Conservation (phyloP, 2,888 invertebrate species). For the Trissoscelio sp. region DNA sequence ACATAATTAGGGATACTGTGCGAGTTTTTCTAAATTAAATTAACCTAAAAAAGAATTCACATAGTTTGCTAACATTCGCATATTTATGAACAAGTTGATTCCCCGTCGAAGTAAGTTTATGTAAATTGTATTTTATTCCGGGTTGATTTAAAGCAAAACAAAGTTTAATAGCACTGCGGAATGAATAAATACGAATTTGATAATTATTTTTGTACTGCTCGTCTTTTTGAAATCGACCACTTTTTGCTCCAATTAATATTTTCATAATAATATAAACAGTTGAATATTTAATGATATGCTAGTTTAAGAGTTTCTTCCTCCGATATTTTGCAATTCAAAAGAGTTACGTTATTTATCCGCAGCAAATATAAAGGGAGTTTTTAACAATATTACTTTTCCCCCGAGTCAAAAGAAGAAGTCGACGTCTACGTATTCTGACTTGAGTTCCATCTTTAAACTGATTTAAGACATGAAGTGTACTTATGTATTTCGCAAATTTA, state of each 20-base stretch:
- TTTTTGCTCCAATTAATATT: too few species aligned
- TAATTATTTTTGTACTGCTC: too few species aligned
- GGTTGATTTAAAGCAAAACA: background rate
- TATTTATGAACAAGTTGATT: too few species aligned
- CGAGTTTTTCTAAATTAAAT: too few species aligned
- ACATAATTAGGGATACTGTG: too few species aligned
- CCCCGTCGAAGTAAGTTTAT: too few species aligned
- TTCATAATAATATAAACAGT: too few species aligned
- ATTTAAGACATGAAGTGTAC: slow-evolving; percentile 19
- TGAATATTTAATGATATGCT: slow-evolving; percentile 13
- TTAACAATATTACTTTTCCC: slow-evolving; percentile 42
- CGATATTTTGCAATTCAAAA: slow-evolving; percentile 17
- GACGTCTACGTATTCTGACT: background rate
- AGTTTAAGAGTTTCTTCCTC: slow-evolving; percentile 9
- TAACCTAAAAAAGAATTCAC: too few species aligned
- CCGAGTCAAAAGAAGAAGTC: slow-evolving; percentile 7
- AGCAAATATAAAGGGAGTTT: slow-evolving; percentile 23
- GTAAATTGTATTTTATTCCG: too few species aligned
- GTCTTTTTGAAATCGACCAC: too few species aligned
- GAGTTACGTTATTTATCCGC: slow-evolving; percentile 25
- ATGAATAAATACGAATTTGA: background rate
- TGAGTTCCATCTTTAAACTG: slow-evolving; percentile 6
- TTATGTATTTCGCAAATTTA: slow-evolving; percentile 40
- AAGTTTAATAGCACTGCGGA: background rate
- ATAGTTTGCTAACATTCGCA: too few species aligned